Evolutionary conservation across 1,140 invertebrate genomes (phyloP).

Genomic region (Cherax quadricarinatus): DNA sequence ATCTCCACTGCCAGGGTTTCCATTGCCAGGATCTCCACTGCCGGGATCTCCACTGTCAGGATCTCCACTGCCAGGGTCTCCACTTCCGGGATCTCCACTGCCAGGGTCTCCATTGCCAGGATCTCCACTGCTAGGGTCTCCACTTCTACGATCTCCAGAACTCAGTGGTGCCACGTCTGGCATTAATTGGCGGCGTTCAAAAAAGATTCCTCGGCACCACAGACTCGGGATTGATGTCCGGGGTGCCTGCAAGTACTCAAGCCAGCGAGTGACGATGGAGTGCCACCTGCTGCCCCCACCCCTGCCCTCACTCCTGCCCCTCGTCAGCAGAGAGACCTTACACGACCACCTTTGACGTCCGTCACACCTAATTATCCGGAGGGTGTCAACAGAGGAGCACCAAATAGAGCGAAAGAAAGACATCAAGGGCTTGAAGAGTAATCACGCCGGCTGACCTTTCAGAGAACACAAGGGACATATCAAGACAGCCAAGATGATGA

Average conservation of each 20-base stretch:
- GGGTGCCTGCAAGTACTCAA: neutral
- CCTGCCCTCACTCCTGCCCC: too few species aligned
- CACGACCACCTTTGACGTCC: neutral
- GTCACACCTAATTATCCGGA: neutral
- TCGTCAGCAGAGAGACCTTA: too few species aligned
- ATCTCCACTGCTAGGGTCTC: too few species aligned
- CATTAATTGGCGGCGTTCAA: neutral
- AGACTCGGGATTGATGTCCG: neutral
- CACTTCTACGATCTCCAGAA: neutral
- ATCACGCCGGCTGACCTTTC: too few species aligned
- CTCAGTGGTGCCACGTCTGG: neutral
- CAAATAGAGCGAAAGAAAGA: neutral
- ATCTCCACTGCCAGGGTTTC: neutral
- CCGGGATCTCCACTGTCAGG: too few species aligned
- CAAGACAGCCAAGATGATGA: too few species aligned
- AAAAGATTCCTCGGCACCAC: neutral
- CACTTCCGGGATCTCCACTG: too few species aligned
- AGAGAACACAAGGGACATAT: too few species aligned
- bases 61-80: neutral
- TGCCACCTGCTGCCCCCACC: neutral
- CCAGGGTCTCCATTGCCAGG: too few species aligned
- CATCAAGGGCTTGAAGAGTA: too few species aligned
- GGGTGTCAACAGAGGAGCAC: conserved; percentile 5
- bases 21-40: too few species aligned
- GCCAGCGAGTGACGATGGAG: neutral